These are phyloP conservation scores for Synaphobranchus kaupii DNA, from an alignment of 2,797 vertebrate species.

Conservation along the genomic window DNA sequence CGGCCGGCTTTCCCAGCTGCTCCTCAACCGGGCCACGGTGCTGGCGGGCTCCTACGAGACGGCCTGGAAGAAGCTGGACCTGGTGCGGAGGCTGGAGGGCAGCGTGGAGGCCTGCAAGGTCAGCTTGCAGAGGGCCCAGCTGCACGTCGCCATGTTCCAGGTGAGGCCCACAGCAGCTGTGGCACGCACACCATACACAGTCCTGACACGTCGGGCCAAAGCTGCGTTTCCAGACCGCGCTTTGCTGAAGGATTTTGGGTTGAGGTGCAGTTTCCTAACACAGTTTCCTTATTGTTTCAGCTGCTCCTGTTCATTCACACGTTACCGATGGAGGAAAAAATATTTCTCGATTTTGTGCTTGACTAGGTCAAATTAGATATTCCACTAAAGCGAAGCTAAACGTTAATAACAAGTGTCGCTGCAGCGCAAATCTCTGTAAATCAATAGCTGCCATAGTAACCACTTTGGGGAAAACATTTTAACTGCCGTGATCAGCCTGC, in stretches of 20 bases:
- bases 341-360: background rate
- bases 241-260: background rate
- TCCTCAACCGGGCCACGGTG: constrained; percentile 92
- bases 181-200: background rate
- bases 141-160: constrained; percentile 97
- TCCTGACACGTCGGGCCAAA: background rate
- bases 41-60: constrained; percentile 93
- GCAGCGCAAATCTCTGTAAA: background rate
- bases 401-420: background rate
- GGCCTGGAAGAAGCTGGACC: constrained; percentile 95
- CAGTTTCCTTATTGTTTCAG: background rate
- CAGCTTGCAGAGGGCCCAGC: constrained; percentile 90
- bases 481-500: background rate
- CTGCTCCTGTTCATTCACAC: background rate
- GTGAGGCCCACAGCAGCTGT: too few relatives aligned
- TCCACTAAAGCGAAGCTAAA: background rate
- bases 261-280: background rate
- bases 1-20: constrained; percentile 85
- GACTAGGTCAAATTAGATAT: background rate
- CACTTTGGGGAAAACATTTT: background rate
- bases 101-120: constrained; percentile 91
- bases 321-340: background rate
- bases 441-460: background rate
- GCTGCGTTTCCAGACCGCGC: background rate
- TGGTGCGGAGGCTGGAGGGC: constrained; percentile 87